Evolutionary conservation across 1,140 invertebrate genomes (phyloP), one percentile per base, ranked within the genome.

Genomic region (Myzus persicae): DNA sequence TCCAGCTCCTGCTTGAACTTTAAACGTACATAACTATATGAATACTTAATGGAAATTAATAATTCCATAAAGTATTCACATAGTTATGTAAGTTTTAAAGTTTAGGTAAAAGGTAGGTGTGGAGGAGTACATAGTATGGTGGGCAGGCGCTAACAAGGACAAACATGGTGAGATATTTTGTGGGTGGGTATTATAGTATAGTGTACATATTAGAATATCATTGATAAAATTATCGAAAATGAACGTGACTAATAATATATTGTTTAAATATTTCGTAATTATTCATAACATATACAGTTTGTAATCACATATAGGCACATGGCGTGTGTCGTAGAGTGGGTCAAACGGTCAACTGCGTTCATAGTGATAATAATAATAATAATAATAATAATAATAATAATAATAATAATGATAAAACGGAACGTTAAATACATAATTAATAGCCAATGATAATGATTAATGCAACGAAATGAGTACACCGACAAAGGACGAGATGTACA

Each of bases 381-480:
- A 67, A 14, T 67, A 67, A n/a, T n/a, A n/a, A 67, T 67, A n/a
- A 67, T 67, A 67, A 31, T 67, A 67, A 67, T n/a, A n/a, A n/a
- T n/a, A n/a, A 87, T 87, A 40, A 1, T 40, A 42, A 84, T 42
- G 24, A 40, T 84, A 84, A n/a, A 87, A 87, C 42, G 40, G 42
- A 11, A 87, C 24, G 11, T 46, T 87, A 87, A 87, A 87, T 67
- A 67, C 31, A 67, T 87, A 87, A 87, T 44, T 46, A 87, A 87
- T 87, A 87, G 42, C 42, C 40, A 46, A 46, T n/a, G 84, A 87
- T 46, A 87, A 87, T 87, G 31, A 87, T 87, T 87, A 87, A 87
- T 87, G 24, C 84, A 87, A 20, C 24, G 11, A 18, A 8, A 84
- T 4, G 59, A 67, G 14, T 14, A 67, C 31, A 18, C 11, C 59